Percentiles rank a stretch among this genome's conserved stretches.
Evolutionary conservation across 2,888 invertebrate genomes (phyloP).

Genomic region (Fragum whitleyi): DNA sequence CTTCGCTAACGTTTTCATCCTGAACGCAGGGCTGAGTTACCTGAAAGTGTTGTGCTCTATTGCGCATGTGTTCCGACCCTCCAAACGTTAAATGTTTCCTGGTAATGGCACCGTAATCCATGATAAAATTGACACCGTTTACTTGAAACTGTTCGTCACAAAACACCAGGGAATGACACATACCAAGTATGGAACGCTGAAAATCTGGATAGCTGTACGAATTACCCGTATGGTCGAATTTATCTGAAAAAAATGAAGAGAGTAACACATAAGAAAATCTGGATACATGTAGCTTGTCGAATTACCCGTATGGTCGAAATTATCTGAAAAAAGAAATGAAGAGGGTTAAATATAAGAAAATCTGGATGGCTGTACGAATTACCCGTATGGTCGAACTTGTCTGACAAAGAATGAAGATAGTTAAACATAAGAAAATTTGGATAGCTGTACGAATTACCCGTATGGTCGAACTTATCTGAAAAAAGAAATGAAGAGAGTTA

Average conservation of each 20-base stretch:
- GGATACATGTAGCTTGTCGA: slow-evolving; percentile 41
- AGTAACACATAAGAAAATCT: slow-evolving; percentile 34
- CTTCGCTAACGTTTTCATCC: too few relatives aligned
- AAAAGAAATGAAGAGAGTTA: too few relatives aligned
- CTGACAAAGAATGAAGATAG: slow-evolving; percentile 46
- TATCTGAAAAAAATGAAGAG: slow-evolving; percentile 38
- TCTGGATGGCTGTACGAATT: slow-evolving; percentile 50
- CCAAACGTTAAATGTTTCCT: slow-evolving; percentile 63
- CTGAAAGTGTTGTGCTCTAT: slow-evolving; percentile 59
- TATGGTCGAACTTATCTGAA: slow-evolving; percentile 59
- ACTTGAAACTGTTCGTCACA: slow-evolving; percentile 63
- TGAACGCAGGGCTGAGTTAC: too few relatives aligned
- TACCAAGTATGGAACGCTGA: slow-evolving; percentile 52
- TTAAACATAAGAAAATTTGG: slow-evolving; percentile 59
- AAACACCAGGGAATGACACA: slow-evolving; percentile 63
- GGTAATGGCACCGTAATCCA: slow-evolving; percentile 61
- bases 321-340: slow-evolving; percentile 40
- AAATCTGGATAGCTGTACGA: slow-evolving; percentile 58
- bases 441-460: slow-evolving; percentile 50
- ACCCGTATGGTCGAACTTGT: slow-evolving; percentile 57
- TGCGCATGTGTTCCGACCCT: slow-evolving; percentile 59
- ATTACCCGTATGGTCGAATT: slow-evolving; percentile 53
- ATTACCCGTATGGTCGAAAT: slow-evolving; percentile 53
- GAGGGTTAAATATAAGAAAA: too few relatives aligned
- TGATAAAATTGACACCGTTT: slow-evolving; percentile 59